Conservation (phyloP, 2,797 vertebrate genomes). For the Chelmon rostratus region DNA sequence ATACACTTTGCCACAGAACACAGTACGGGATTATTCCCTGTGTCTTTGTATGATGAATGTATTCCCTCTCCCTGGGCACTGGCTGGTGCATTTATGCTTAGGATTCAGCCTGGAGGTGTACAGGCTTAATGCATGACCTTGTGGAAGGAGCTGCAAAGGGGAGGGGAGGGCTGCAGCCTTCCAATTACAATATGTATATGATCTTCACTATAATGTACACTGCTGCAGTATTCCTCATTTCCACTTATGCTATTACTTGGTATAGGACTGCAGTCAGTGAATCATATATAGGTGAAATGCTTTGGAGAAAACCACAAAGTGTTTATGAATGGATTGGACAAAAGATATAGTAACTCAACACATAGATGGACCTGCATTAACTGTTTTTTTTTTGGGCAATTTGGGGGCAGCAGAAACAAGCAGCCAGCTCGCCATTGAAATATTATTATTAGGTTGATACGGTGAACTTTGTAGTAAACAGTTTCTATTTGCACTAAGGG, state of each 20-base stretch:
- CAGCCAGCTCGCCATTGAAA: neutral
- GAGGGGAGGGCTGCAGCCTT: constrained; percentile 28
- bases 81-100: constrained; percentile 43
- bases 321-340: neutral
- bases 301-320: neutral
- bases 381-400: neutral
- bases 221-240: constrained; percentile 42
- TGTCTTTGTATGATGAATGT: constrained; percentile 48
- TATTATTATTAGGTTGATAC: neutral
- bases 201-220: constrained; percentile 22
- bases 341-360: neutral
- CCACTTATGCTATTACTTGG: neutral
- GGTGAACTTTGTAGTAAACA: neutral
- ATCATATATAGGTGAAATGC: neutral
- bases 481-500: neutral
- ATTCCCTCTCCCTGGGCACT: constrained; percentile 1
- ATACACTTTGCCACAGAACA: constrained; percentile 43
- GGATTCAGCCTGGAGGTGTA: constrained; percentile 45
- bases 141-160: constrained; percentile 56
- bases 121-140: constrained; percentile 70
- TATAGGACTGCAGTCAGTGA: constrained; percentile 11
- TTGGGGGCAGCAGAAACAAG: neutral
- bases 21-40: constrained; percentile 57
- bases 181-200: constrained; percentile 62
- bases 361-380: neutral